Conservation (phyloP, 2,888 invertebrate genomes). For the Mesorhabditis belari region DNA sequence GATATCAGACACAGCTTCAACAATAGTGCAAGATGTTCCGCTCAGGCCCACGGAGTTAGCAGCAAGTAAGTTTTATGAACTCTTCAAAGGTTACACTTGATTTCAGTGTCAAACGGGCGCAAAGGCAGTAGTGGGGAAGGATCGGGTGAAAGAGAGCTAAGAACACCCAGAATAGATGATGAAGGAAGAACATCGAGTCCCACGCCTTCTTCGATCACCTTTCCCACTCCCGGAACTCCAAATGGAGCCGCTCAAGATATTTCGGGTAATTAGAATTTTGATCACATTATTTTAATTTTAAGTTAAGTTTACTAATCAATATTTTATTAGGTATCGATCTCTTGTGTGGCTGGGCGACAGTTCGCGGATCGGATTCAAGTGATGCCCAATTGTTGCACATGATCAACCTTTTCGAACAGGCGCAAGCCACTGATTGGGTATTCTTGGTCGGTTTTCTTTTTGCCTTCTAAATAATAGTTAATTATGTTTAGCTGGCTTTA, state of each 20-base stretch:
- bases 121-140: not conserved
- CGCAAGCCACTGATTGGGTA: constrained; percentile 43
- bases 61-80: not conserved
- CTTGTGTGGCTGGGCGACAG: constrained; percentile 17
- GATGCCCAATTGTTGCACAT: constrained; percentile 26
- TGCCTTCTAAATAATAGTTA: not conserved
- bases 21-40: not conserved
- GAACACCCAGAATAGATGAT: too few relatives aligned
- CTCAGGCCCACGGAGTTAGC: not conserved
- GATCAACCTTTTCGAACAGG: constrained; percentile 27
- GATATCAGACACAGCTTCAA: not conserved
- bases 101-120: not conserved
- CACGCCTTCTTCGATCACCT: not conserved
- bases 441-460: constrained; percentile 20
- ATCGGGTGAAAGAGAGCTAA: too few relatives aligned
- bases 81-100: not conserved
- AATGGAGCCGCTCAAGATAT: constrained; percentile 2
- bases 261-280: not conserved
- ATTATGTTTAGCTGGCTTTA: constrained; percentile 30
- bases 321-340: constrained; percentile 13
- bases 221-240: not conserved
- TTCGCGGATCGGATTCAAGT: constrained; percentile 16
- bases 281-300: too few relatives aligned
- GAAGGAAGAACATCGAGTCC: not conserved
- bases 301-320: too few relatives aligned